A percentile compares a stretch with the other conserved stretches of the same genome.
phyloP scores from a whole-genome alignment of 2,888 invertebrate genomes.

The Junonia oenone region DNA sequence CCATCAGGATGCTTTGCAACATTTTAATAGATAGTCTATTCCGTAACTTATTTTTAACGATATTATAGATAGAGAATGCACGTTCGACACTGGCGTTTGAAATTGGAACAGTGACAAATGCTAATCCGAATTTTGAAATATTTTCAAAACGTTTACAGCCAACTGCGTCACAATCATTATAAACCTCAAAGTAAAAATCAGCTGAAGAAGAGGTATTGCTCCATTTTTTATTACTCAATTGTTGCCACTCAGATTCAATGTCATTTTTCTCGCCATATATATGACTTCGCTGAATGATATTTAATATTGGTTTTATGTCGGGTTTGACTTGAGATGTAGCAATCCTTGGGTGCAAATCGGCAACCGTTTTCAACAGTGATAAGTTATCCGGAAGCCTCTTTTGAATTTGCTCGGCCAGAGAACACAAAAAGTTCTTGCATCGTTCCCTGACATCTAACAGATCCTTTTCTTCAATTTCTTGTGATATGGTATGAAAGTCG shows the following conservation, averaged over 20 bases:
- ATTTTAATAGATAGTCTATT: too few species aligned
- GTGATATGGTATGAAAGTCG: neutral
- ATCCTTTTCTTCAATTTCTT: neutral
- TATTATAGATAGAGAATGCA: too few species aligned
- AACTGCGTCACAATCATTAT: conserved; percentile 18
- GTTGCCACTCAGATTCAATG: conserved; percentile 21
- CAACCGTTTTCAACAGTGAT: conserved; percentile 15
- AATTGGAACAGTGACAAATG: conserved; percentile 14
- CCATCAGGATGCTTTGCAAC: too few species aligned
- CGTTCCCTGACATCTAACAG: neutral
- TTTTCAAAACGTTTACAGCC: conserved; percentile 21
- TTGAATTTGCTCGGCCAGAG: neutral
- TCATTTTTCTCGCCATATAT: conserved; percentile 20
- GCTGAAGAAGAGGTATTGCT: conserved; percentile 13
- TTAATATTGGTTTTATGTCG: conserved; percentile 20
- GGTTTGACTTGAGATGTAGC: conserved; percentile 19
- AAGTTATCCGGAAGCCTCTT: conserved; percentile 8
- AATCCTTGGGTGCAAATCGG: conserved; percentile 18
- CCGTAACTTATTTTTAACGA: too few species aligned
- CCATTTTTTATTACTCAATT: conserved; percentile 16
- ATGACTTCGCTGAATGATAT: neutral
- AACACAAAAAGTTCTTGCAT: neutral
- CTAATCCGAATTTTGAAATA: conserved; percentile 22
- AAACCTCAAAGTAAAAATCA: conserved; percentile 22
- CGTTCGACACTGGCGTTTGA: conserved; percentile 27